Percentiles rank a stretch among this genome's conserved stretches.
These are phyloP conservation scores for Oscheius sp. DNA, from an alignment of 1,140 invertebrate species.

Conservation along the genomic window DNA sequence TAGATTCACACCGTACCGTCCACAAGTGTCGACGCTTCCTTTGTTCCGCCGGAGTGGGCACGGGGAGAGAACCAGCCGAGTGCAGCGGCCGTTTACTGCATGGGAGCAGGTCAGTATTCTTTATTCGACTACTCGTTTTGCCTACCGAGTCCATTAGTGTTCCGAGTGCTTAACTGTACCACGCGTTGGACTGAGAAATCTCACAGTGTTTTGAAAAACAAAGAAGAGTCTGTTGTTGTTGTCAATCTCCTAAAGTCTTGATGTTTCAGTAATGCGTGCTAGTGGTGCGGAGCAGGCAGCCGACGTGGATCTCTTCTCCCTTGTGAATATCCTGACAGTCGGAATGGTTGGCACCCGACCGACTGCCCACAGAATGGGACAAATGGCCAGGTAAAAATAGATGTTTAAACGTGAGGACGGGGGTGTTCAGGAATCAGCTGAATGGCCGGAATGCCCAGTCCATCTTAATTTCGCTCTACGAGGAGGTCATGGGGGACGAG, in stretches of 20 bases:
- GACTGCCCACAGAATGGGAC: conserved; percentile 36
- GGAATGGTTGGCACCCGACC: conserved; percentile 36
- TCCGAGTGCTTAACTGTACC: neutral
- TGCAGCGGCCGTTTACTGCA: conserved; percentile 35
- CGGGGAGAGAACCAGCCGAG: conserved; percentile 18
- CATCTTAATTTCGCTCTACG: conserved; percentile 22
- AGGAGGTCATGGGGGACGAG: conserved; percentile 34
- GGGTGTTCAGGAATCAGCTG: conserved; percentile 31
- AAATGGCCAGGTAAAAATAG: conserved; percentile 34
- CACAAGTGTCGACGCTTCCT: conserved; percentile 5
- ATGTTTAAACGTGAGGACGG: neutral
- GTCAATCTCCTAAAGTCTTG: neutral
- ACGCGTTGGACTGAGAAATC: neutral
- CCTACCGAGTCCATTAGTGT: neutral
- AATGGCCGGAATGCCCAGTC: conserved; percentile 21
- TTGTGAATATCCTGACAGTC: conserved; percentile 36
- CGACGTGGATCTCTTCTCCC: conserved; percentile 37
- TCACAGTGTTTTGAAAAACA: neutral
- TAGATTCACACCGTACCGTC: conserved; percentile 27
- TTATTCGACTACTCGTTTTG: neutral
- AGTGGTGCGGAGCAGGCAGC: conserved; percentile 28
- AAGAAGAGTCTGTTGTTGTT: neutral
- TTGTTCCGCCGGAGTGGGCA: conserved; percentile 34
- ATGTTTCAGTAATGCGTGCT: conserved; percentile 13
- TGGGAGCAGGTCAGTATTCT: conserved; percentile 22